Percentiles rank a stretch among this genome's conserved stretches.
These are phyloP conservation scores for Coccyzus lansbergi DNA, from an alignment of 2,797 vertebrate genomes.

Conservation along the genomic window DNA sequence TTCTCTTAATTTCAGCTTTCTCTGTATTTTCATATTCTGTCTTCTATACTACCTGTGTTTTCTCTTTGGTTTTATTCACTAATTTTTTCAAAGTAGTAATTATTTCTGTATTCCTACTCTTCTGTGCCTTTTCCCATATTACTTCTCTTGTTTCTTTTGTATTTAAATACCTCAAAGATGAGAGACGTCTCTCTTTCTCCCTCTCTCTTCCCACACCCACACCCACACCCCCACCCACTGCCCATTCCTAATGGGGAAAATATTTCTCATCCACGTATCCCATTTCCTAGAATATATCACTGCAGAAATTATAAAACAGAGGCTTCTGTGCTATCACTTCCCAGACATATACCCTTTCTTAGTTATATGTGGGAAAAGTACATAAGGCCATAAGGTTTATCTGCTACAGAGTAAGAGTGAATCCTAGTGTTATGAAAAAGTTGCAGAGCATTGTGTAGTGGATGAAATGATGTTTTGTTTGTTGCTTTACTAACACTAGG, in stretches of 20 bases:
- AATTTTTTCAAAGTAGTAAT: neutral
- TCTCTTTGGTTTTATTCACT: neutral
- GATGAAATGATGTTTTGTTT: neutral
- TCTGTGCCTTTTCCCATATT: neutral
- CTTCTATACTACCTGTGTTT: neutral
- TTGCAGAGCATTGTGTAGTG: neutral
- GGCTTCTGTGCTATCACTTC: constrained; percentile 28
- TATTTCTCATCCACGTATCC: constrained; percentile 8
- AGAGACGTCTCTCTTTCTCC: neutral
- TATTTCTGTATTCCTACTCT: neutral
- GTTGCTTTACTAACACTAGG: neutral
- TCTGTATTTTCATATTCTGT: neutral
- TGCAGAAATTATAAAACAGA: constrained; percentile 25
- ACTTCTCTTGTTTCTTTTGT: neutral
- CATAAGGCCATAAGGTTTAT: neutral
- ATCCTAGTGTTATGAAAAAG: neutral
- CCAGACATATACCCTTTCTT: neutral
- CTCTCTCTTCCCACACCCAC: neutral
- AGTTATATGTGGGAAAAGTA: neutral
- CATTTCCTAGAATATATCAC: constrained; percentile 59
- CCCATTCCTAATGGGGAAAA: neutral
- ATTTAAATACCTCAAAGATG: neutral
- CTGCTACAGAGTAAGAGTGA: neutral
- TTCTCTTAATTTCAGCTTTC: neutral
- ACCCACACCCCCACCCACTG: too few relatives aligned